Conservation (phyloP, 2,113 vertebrate species). For the Centropus bengalensis region DNA sequence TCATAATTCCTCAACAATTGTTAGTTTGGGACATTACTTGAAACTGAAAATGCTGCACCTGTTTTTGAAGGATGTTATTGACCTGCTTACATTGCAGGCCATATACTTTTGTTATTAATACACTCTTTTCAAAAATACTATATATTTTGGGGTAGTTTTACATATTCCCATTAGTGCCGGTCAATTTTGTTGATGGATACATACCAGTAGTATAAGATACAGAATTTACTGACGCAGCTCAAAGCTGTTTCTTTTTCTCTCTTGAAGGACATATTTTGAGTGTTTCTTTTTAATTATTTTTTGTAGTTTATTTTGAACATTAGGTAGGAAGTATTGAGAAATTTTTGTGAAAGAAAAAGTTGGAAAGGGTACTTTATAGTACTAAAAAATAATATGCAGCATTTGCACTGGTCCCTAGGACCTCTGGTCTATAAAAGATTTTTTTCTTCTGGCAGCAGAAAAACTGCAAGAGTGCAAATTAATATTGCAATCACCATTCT, state of each 20-base stretch:
- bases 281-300: neutral
- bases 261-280: neutral
- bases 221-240: neutral
- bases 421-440: neutral
- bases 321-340: neutral
- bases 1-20: neutral
- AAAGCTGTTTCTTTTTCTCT: neutral
- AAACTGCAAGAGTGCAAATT: neutral
- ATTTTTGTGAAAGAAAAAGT: neutral
- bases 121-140: neutral
- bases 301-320: neutral
- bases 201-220: no score
- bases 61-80: neutral
- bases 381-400: neutral
- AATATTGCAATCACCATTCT: neutral
- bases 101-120: neutral
- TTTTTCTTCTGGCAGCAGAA: neutral
- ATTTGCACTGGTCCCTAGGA: neutral
- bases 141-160: neutral
- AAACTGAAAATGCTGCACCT: neutral
- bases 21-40: neutral
- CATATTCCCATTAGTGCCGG: neutral
- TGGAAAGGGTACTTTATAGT: neutral
- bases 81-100: neutral
- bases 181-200: neutral